A percentile compares a stretch with the other conserved stretches of the same genome.
phyloP scores from a whole-genome alignment of 2,888 invertebrate genomes.

The Penaeus monodon region DNA sequence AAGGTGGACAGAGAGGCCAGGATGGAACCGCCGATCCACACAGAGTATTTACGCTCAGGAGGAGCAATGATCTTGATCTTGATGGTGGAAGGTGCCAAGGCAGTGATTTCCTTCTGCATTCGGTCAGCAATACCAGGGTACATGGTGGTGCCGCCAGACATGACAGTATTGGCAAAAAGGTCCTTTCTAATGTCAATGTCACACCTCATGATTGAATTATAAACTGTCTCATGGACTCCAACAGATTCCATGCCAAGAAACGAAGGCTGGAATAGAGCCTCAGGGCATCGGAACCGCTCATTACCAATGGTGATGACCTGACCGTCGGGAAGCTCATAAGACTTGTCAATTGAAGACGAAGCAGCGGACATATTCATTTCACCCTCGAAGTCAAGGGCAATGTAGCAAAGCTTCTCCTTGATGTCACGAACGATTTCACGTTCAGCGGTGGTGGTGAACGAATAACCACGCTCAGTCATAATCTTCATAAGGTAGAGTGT shows the following conservation, averaged over 20 bases:
- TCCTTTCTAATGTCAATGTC: conserved; percentile 68
- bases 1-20: conserved; percentile 89
- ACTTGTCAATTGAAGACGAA: conserved; percentile 50
- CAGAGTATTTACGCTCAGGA: conserved; percentile 90
- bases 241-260: conserved; percentile 67
- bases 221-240: conserved; percentile 54
- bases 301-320: conserved; percentile 93
- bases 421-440: conserved; percentile 59
- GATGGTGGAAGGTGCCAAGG: conserved; percentile 79
- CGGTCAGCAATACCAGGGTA: conserved; percentile 92
- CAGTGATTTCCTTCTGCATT: conserved; percentile 91
- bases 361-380: conserved; percentile 28
- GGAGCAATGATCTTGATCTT: conserved; percentile 96
- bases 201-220: conserved; percentile 68
- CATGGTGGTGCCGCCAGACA: conserved; percentile 95
- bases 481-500: conserved; percentile 98
- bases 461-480: conserved; percentile 77
- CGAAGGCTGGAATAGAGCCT: conserved; percentile 78
- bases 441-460: conserved; percentile 63
- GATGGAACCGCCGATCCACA: conserved; percentile 92
- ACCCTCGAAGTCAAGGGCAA: too few species aligned
- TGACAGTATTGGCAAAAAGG: conserved; percentile 68
- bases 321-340: conserved; percentile 90
- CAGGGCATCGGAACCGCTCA: conserved; percentile 91
- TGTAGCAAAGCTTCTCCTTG: too few species aligned